Base-by-base conservation (phyloP, 1,140 invertebrate species). In the Calliphora vicina region DNA sequence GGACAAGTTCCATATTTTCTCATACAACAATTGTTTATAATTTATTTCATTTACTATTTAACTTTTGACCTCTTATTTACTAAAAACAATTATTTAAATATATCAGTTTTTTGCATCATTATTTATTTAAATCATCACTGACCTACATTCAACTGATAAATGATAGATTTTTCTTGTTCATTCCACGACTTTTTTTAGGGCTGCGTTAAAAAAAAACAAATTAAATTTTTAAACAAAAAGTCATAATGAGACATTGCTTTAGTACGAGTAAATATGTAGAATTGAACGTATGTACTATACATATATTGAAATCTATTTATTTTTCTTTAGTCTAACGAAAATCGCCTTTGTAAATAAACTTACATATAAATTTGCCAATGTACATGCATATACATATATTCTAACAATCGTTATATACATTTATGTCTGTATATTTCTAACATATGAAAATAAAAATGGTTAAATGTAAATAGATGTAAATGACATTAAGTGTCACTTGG, bases 391-490 rank as follows among this genome's bases (percentile, higher is more conserved):
- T 57, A 57, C n/a, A n/a, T n/a, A 57, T 57, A n/a, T 13, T 15
- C 35, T 8, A 35, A 35, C 15, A n/a, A 57, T 57, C n/a, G 13
- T 57, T 17, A 17, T 15, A 57, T 57, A 57, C 45, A 13, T 57
- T 15, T 13, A 57, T n/a, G 50, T n/a, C 35, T 35, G 35, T 35
- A 35, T 35, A 8, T 35, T 35, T 35, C 35, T 35, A 57, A n/a
- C 50, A 57, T 8, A 57, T 57, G 15, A 57, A 57, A 17, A 57
- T 1, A 17, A 57, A n/a, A n/a, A 17, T n/a, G 50, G 15, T 57
- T 57, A 57, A 57, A 57, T 57, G 50, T 57, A 57, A 57, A 57
- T 57, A 57, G n/a, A 57, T 57, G 50, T 57, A 57, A 57, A 57
- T 57, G 50, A 57, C 50, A 57, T 57, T 57, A n/a, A 57, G 50